Evolutionary conservation across 2,113 vertebrate species (phyloP).

Genomic region (Prochilodus magdalenae): DNA sequence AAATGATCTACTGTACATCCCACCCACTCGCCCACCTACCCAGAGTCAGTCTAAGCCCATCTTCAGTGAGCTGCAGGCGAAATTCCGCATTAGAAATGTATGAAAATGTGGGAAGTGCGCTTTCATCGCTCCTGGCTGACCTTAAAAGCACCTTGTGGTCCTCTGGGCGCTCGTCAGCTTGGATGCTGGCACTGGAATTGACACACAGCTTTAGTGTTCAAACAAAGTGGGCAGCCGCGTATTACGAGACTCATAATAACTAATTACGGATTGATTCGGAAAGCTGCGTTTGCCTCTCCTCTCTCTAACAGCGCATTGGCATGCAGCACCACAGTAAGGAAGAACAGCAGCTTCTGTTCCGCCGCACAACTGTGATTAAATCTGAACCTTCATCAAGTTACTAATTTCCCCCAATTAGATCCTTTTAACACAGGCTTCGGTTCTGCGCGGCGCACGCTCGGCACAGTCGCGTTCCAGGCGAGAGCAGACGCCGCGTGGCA

Average conservation of each 20-base stretch:
- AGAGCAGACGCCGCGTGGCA: neutral
- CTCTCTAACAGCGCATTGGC: conserved; percentile 22
- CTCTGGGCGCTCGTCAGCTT: neutral
- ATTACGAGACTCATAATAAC: neutral
- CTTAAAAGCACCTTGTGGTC: neutral
- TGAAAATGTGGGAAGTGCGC: neutral
- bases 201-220: neutral
- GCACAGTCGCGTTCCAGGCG: conserved; percentile 3
- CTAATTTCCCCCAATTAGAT: conserved; percentile 40
- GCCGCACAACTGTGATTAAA: conserved; percentile 31
- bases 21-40: neutral
- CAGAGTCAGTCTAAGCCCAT: neutral
- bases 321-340: conserved; percentile 13
- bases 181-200: neutral
- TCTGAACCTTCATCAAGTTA: conserved; percentile 25
- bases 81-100: neutral
- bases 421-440: conserved; percentile 14
- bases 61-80: neutral
- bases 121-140: neutral
- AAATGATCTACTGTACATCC: neutral
- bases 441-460: neutral
- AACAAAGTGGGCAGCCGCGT: neutral
- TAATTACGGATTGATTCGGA: neutral
- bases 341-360: conserved; percentile 23
- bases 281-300: too few species aligned